Evolutionary conservation across 1,140 invertebrate genomes (phyloP).

Genomic region (Probaryconus sp.): DNA sequence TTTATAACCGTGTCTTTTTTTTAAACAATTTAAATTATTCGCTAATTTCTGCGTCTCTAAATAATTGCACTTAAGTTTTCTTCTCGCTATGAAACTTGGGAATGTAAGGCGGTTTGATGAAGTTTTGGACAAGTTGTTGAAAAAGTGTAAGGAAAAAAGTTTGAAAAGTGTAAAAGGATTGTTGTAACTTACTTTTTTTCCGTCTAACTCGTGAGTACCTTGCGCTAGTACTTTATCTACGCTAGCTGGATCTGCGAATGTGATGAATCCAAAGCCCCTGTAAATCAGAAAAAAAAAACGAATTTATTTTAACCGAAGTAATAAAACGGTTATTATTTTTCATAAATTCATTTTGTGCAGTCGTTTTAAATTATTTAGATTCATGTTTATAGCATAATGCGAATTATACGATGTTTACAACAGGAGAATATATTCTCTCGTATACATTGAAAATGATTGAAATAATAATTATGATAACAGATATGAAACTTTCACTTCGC

Average conservation of each 20-base stretch:
- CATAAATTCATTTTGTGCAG: no score
- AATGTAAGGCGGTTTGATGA: slow-evolving; percentile 50
- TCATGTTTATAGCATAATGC: no score
- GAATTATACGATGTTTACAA: no score
- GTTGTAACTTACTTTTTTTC: slow-evolving; percentile 90
- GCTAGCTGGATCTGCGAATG: slow-evolving; percentile 94
- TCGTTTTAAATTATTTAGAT: no score
- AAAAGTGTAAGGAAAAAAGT: slow-evolving; percentile 49
- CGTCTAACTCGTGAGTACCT: slow-evolving; percentile 95
- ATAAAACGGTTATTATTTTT: neutral
- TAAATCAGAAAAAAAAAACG: slow-evolving; percentile 81
- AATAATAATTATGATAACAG: neutral
- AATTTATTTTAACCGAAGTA: slow-evolving; percentile 23
- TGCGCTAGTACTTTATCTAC: slow-evolving; percentile 97
- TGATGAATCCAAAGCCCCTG: slow-evolving; percentile 99
- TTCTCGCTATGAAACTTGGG: slow-evolving; percentile 39
- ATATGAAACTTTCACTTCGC: slow-evolving; percentile 3
- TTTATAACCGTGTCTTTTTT: no score
- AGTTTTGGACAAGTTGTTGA: slow-evolving; percentile 48
- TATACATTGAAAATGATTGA: no score
- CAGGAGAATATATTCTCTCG: no score
- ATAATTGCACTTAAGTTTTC: slow-evolving; percentile 45
- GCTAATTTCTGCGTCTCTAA: slow-evolving; percentile 22
- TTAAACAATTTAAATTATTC: slow-evolving; percentile 29
- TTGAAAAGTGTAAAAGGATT: slow-evolving; percentile 57